Percentiles rank a stretch among this genome's conserved stretches.
These are phyloP conservation scores for Trinorchestia longiramus DNA, from an alignment of 1,140 invertebrate genomes.

Conservation along the genomic window DNA sequence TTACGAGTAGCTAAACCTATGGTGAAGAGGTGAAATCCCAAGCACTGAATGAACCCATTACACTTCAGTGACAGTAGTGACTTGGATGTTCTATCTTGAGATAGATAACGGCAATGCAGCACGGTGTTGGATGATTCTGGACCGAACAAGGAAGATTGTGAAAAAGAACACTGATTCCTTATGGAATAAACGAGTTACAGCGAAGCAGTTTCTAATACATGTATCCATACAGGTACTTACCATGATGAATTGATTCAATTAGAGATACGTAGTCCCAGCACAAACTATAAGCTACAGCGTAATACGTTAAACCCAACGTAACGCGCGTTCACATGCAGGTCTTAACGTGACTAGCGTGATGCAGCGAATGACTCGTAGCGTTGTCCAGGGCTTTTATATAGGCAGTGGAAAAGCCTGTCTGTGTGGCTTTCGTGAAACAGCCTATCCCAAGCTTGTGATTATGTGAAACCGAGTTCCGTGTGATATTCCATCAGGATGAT, in stretches of 20 bases:
- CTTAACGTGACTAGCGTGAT: slow-evolving; percentile 36
- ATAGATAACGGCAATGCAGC: not conserved
- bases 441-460: not conserved
- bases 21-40: not conserved
- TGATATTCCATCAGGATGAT: not conserved
- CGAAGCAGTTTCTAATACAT: not conserved
- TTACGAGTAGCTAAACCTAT: too few species aligned
- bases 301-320: not conserved
- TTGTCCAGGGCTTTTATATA: not conserved
- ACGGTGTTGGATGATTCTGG: not conserved
- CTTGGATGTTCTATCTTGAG: not conserved
- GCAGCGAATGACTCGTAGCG: not conserved
- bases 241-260: not conserved
- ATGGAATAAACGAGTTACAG: not conserved
- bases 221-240: not conserved
- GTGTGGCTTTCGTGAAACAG: not conserved
- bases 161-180: not conserved
- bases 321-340: not conserved
- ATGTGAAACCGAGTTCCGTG: not conserved
- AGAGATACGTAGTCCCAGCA: not conserved
- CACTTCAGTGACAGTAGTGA: not conserved
- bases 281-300: not conserved
- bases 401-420: not conserved
- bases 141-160: not conserved
- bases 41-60: not conserved